Conservation (phyloP, 2,113 vertebrate genomes). For the Rhinogobius similis region DNA sequence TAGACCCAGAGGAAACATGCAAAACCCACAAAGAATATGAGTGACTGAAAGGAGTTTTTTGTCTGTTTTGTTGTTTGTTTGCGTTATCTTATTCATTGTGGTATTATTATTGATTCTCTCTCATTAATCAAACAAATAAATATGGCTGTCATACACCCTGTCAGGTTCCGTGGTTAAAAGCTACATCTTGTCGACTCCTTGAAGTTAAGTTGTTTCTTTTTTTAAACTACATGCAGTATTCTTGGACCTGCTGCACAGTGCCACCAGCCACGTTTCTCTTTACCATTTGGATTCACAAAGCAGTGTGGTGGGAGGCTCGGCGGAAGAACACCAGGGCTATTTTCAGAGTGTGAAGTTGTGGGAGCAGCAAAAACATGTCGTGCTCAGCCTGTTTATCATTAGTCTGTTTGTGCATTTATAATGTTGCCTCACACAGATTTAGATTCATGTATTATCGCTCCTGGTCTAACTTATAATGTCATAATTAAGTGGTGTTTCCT, state of each 20-base stretch:
- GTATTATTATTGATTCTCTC: too few species aligned
- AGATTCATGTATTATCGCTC: neutral
- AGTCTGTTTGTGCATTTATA: neutral
- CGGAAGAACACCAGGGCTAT: conserved; percentile 19
- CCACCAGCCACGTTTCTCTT: conserved; percentile 19
- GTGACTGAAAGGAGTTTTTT: too few species aligned
- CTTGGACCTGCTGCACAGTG: neutral
- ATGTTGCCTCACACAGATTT: neutral
- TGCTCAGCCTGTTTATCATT: conserved; percentile 7
- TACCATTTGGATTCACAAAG: conserved; percentile 24
- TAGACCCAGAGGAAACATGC: neutral
- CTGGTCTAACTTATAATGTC: neutral
- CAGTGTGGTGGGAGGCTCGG: conserved; percentile 24
- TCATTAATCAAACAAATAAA: too few species aligned
- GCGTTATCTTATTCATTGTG: too few species aligned
- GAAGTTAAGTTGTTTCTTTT: neutral
- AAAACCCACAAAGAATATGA: neutral
- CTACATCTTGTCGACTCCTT: neutral
- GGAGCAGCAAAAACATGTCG: conserved; percentile 8
- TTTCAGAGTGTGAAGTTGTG: conserved; percentile 11
- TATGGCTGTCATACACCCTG: neutral
- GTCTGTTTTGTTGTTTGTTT: too few species aligned
- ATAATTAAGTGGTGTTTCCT: neutral
- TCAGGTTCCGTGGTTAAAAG: neutral
- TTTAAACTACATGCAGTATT: neutral